Conservation (phyloP, 2,888 invertebrate species). For the Cactoblastis cactorum region DNA sequence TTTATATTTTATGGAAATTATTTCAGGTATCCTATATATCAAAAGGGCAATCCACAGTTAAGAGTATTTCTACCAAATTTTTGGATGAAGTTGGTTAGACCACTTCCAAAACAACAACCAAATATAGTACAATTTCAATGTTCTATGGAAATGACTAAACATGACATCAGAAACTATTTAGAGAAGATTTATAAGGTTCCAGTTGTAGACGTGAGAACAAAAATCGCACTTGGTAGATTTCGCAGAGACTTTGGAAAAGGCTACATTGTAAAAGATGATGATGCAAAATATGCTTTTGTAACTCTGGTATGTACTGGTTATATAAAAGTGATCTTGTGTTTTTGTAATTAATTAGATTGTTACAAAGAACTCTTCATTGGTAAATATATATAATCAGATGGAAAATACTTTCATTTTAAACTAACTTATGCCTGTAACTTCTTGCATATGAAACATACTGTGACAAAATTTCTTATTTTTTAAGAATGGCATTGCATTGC, state of each 20-base stretch:
- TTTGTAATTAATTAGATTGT: no score
- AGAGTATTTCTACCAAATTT: conserved; percentile 96
- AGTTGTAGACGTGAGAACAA: conserved; percentile 87
- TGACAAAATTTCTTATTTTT: no score
- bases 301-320: conserved; percentile 82
- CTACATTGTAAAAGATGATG: conserved; percentile 89
- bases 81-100: conserved; percentile 95
- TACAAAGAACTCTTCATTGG: no score
- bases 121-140: conserved; percentile 94
- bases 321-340: no score
- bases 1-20: neutral
- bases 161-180: conserved; percentile 94
- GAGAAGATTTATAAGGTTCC: conserved; percentile 96
- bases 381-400: no score
- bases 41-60: conserved; percentile 95
- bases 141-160: conserved; percentile 95
- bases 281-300: conserved; percentile 89
- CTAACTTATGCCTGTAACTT: no score
- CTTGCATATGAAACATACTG: no score
- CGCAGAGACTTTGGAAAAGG: conserved; percentile 79
- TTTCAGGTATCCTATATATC: conserved; percentile 93
- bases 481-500: no score
- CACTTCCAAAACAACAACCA: conserved; percentile 82
- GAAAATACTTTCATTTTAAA: no score
- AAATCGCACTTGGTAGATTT: conserved; percentile 85